Percentiles rank a stretch among this genome's conserved stretches.
These are phyloP conservation scores for Astropecten irregularis DNA, from an alignment of 53 echinoderm and acorn worm species.

Conservation along the genomic window DNA sequence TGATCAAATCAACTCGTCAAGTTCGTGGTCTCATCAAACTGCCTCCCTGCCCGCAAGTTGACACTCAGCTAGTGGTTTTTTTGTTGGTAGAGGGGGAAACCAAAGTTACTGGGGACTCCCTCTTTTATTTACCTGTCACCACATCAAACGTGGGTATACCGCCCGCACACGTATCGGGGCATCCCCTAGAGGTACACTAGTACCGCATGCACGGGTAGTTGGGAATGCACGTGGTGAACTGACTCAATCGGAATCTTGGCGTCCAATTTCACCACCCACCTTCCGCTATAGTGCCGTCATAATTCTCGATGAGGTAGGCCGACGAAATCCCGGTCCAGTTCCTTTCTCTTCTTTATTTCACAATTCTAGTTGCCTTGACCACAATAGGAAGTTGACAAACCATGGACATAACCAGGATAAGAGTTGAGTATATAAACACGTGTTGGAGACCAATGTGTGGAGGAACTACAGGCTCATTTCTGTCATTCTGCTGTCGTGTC, in stretches of 20 bases:
- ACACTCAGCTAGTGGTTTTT: background rate
- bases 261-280: constrained; percentile 16
- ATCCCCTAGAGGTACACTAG: constrained; percentile 17
- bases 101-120: too few relatives aligned
- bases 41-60: too few relatives aligned
- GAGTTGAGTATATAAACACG: constrained; percentile 36
- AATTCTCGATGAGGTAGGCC: too few relatives aligned
- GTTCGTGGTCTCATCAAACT: too few relatives aligned
- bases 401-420: constrained; percentile 16
- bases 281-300: background rate
- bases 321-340: too few relatives aligned
- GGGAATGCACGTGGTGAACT: too few relatives aligned
- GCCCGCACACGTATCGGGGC: constrained; percentile 1
- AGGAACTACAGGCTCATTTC: constrained; percentile 1
- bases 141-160: constrained; percentile 5
- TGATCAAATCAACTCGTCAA: too few relatives aligned
- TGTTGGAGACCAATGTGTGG: background rate
- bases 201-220: too few relatives aligned
- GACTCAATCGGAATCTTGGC: background rate
- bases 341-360: too few relatives aligned
- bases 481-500: background rate
- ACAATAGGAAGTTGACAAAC: constrained; percentile 50
- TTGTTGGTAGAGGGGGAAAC: background rate
- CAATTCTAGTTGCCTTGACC: constrained; percentile 42
- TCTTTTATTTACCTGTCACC: background rate